Conservation (phyloP, 2,113 vertebrate species). For the Protomyctophum bolini region DNA sequence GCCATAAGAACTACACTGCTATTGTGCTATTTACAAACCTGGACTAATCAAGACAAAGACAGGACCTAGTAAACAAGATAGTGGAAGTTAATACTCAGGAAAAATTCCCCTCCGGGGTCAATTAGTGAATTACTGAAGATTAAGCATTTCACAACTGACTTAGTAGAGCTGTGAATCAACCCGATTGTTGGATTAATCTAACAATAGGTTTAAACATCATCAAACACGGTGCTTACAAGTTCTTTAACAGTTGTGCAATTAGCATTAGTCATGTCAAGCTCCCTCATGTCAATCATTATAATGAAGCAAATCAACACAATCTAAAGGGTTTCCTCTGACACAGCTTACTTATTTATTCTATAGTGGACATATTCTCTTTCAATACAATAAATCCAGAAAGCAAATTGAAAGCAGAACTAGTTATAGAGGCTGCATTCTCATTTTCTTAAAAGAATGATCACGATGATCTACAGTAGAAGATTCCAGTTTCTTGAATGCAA, state of each 20-base stretch:
- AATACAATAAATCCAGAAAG: too few species aligned
- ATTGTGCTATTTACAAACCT: not conserved
- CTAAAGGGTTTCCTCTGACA: too few species aligned
- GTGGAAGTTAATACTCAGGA: not conserved
- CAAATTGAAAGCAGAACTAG: too few species aligned
- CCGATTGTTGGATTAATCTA: too few species aligned
- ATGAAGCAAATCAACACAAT: too few species aligned
- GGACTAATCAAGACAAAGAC: not conserved
- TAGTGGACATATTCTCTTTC: too few species aligned
- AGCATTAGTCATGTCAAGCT: not conserved
- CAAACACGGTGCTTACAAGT: constrained; percentile 8
- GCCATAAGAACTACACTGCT: not conserved
- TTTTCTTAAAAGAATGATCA: constrained; percentile 12
- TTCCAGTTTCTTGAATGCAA: not conserved
- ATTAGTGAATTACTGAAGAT: constrained; percentile 9
- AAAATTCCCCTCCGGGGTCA: not conserved
- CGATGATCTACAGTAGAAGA: not conserved
- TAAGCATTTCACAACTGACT: constrained; percentile 5
- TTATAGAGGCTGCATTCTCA: too few species aligned
- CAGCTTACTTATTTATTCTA: too few species aligned
- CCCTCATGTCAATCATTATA: too few species aligned
- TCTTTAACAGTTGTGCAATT: constrained; percentile 17
- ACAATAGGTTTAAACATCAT: constrained; percentile 13
- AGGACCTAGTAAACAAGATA: not conserved
- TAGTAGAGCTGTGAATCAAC: too few species aligned